Evolutionary conservation across 2,113 vertebrate species (phyloP).

Genomic region (Gymnogyps californianus): DNA sequence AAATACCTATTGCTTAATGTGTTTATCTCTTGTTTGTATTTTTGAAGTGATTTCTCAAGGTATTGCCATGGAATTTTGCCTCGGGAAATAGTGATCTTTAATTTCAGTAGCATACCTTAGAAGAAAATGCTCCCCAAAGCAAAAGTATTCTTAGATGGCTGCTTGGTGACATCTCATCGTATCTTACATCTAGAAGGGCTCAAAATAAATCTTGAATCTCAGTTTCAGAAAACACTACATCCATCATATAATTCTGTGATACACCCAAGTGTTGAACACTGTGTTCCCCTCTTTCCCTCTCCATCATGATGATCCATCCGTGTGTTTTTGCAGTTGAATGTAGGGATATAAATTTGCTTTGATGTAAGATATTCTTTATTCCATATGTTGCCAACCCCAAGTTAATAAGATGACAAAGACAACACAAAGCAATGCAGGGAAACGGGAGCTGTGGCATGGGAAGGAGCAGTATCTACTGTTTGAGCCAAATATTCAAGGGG

Average conservation of each 20-base stretch:
- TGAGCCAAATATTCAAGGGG: constrained; percentile 8
- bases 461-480: background rate
- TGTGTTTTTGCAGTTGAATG: background rate
- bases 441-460: background rate
- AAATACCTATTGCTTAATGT: constrained; percentile 35
- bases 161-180: background rate
- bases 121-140: background rate
- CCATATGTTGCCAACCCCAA: background rate
- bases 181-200: background rate
- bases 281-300: background rate
- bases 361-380: background rate
- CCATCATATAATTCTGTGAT: background rate
- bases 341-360: background rate
- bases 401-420: background rate
- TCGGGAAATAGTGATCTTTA: background rate
- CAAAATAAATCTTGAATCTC: background rate
- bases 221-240: background rate
- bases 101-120: constrained; percentile 20
- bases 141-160: background rate
- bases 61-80: constrained; percentile 52
- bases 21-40: constrained; percentile 5
- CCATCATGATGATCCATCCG: background rate
- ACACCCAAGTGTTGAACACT: background rate
- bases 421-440: background rate
- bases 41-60: constrained; percentile 48